A percentile compares a stretch with the other conserved stretches of the same genome.
Evolutionary conservation across 2,888 invertebrate genomes (phyloP).

Genomic region (Tetragonisca angustula): DNA sequence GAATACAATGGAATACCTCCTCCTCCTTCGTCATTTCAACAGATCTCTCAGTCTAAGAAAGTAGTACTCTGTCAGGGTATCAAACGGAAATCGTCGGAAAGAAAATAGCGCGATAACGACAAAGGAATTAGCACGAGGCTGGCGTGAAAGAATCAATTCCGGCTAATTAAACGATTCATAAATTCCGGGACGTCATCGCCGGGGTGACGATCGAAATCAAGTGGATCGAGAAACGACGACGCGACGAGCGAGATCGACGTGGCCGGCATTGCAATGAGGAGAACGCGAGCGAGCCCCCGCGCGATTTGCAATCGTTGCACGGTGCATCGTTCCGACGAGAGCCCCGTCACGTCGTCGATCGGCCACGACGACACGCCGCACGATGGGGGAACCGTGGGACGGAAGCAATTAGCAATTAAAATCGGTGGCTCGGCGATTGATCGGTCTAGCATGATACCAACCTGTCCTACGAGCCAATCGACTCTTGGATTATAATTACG

Average conservation of each 20-base stretch:
- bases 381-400: conserved; percentile 42
- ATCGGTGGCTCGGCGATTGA: conserved; percentile 66
- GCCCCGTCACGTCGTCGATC: conserved; percentile 62
- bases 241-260: conserved; percentile 33
- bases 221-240: conserved; percentile 9
- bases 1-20: neutral
- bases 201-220: conserved; percentile 21
- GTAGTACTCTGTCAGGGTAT: neutral
- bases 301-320: conserved; percentile 64
- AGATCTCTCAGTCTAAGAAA: neutral
- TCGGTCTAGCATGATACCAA: conserved; percentile 64
- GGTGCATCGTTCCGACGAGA: conserved; percentile 45
- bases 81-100: neutral
- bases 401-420: conserved; percentile 73
- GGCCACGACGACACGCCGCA: conserved; percentile 57
- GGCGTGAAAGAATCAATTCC: conserved; percentile 19
- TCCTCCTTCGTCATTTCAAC: too few species aligned
- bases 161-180: conserved; percentile 43
- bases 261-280: conserved; percentile 28
- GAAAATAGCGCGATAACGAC: neutral
- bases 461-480: conserved; percentile 62
- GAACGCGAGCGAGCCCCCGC: conserved; percentile 14
- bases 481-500: conserved; percentile 72
- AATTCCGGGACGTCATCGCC: conserved; percentile 19
- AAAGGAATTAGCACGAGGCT: neutral